Base-by-base conservation (phyloP, 1,140 invertebrate genomes). In the Ceratitis capitata region DNA sequence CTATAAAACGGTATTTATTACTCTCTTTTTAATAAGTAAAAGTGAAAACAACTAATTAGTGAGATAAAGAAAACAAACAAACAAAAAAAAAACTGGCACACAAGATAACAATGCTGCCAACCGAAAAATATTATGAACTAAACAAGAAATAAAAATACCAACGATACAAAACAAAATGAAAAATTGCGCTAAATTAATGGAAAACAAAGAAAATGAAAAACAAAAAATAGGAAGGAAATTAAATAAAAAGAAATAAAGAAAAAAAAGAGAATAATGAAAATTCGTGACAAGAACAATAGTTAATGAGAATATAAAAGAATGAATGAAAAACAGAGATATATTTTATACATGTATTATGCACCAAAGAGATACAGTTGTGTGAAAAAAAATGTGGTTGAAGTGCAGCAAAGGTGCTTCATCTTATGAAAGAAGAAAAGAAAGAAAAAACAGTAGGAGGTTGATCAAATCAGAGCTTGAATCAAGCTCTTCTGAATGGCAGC, bases 41-140 rank as follows among this genome's bases (percentile, higher is more conserved):
- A 78, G 69, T 78, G 69, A 45, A 78, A 78, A 78, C 69, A 78
- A 78, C 69, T 78, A 78, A 78, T 78, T 78, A 45, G 16, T 45
- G 23, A 39, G 14, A 78, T 23, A 78, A 78, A 78, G 69, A 78
- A 78, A 78, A 26, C 69, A 78, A 78, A 39, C 42, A 78, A 78
- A 26, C 69, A 23, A 78, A 78, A 45, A 78, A 23, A 23, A 45
- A 45, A 45, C 45, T 78, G 39, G 35, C 39, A 45, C 61, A 78
- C 51, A 78, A 78, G 12, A 45, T 23, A 42, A 78, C 69, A 78
- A 78, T 78, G 69, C 69, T 39, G 19, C 58, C 39, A 78, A 78
- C 35, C 39, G 19, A 69, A 78, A n/a, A 78, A 78, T 45, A 45
- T 78, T 78, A 78, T 10, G 19, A 78, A 61, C 23, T 61, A 78